These are phyloP conservation scores for Gibbula magus DNA, from an alignment of 2,888 invertebrate genomes.

Conservation along the genomic window DNA sequence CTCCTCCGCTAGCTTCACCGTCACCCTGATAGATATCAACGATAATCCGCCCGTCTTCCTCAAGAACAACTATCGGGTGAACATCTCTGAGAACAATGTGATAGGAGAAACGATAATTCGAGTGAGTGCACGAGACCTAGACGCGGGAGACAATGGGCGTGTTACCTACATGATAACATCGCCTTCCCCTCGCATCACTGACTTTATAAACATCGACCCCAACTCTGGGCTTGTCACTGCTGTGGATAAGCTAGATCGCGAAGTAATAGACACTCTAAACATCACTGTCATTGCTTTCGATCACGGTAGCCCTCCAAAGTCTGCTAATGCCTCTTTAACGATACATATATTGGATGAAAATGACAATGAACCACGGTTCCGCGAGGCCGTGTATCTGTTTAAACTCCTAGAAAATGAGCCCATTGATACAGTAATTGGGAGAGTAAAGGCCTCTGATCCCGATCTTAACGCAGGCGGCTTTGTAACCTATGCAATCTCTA, in stretches of 20 bases:
- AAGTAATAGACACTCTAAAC: constrained; percentile 46
- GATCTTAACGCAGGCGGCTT: not conserved
- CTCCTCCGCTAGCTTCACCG: constrained; percentile 52
- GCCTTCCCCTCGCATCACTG: not conserved
- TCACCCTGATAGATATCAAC: constrained; percentile 67
- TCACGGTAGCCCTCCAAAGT: constrained; percentile 50
- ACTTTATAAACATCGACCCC: constrained; percentile 45
- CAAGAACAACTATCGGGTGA: constrained; percentile 47
- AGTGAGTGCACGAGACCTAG: constrained; percentile 64
- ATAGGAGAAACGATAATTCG: constrained; percentile 53
- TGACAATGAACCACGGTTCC: constrained; percentile 60
- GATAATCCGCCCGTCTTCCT: constrained; percentile 66
- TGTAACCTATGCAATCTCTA: constrained; percentile 3
- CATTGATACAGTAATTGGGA: not conserved
- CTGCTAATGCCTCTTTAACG: constrained; percentile 53
- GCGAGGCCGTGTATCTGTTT: constrained; percentile 23
- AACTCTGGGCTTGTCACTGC: constrained; percentile 54
- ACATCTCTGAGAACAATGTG: constrained; percentile 64
- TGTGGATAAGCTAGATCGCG: constrained; percentile 57
- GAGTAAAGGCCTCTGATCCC: not conserved
- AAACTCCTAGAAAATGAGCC: constrained; percentile 11
- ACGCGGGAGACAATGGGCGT: constrained; percentile 57
- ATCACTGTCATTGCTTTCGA: constrained; percentile 61
- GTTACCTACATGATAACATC: constrained; percentile 54
- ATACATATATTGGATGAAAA: constrained; percentile 58